phyloP scores from a whole-genome alignment of 30 jellyfish, hydroid and myxozoan species.

The Hydra vulgaris region DNA sequence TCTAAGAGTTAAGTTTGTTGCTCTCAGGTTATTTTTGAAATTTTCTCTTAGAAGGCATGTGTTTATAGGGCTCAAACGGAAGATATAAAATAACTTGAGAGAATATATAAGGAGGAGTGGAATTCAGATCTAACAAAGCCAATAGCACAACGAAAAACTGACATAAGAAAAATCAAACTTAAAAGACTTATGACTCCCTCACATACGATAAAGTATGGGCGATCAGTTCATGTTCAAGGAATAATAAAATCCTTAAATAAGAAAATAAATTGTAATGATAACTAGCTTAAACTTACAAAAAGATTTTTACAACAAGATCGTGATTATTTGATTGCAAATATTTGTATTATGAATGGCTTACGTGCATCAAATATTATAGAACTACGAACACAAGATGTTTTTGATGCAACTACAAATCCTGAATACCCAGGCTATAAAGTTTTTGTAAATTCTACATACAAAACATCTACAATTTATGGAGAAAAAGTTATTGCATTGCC shows the following conservation, averaged over 20 bases:
- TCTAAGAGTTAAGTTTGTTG: background rate
- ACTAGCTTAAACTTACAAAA: constrained; percentile 6
- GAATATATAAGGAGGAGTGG: background rate
- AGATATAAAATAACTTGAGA: background rate
- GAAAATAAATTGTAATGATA: background rate
- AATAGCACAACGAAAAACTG: constrained; percentile 14
- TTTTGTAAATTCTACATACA: constrained; percentile 8
- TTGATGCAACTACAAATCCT: background rate
- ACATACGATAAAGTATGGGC: constrained; percentile 15
- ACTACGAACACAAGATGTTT: background rate
- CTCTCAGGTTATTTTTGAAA: background rate
- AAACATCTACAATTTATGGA: constrained; percentile 20
- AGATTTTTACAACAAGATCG: constrained; percentile 2
- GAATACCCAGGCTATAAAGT: constrained; percentile 20
- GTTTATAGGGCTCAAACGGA: constrained; percentile 1
- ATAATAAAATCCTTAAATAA: background rate
- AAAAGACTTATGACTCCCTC: constrained; percentile 17
- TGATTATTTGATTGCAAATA: constrained; percentile 10
- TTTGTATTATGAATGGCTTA: constrained; percentile 17
- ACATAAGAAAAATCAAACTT: background rate
- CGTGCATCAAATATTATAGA: constrained; percentile 18
- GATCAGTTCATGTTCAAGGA: constrained; percentile 13
- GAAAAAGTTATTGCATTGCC: constrained; percentile 24
- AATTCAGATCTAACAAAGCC: background rate
- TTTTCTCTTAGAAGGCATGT: constrained; percentile 4